Conservation (phyloP, 2,797 vertebrate species). For the Australoheros facetus region DNA sequence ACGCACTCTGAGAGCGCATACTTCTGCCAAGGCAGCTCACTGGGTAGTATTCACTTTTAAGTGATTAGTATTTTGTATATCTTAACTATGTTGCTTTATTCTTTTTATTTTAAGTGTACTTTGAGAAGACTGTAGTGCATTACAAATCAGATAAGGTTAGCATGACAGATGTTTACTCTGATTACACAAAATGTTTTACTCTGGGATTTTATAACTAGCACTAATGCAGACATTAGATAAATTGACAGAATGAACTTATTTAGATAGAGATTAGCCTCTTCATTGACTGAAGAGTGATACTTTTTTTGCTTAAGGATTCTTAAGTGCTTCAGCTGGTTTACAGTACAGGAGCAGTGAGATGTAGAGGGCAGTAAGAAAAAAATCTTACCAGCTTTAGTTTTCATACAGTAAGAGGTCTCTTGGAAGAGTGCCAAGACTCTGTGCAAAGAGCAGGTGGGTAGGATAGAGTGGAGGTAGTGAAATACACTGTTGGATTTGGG, state of each 20-base stretch:
- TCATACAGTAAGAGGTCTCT: conserved; percentile 29
- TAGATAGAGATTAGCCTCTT: conserved; percentile 39
- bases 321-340: conserved; percentile 25
- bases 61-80: too few species aligned
- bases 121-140: too few species aligned
- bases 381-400: conserved; percentile 30
- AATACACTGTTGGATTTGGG: conserved; percentile 10
- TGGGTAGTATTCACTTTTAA: too few species aligned
- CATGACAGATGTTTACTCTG: too few species aligned
- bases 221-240: conserved; percentile 33
- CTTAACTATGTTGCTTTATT: too few species aligned
- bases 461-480: conserved; percentile 11
- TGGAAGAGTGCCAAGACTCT: conserved; percentile 28
- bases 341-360: conserved; percentile 29
- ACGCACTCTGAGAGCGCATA: too few species aligned
- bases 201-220: conserved; percentile 10
- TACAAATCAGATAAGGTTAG: too few species aligned
- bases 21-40: too few species aligned
- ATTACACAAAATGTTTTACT: conserved; percentile 5
- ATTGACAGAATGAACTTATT: conserved; percentile 28
- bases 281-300: conserved; percentile 44
- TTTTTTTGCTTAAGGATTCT: conserved; percentile 38
- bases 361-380: conserved; percentile 25
- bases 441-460: conserved; percentile 28
- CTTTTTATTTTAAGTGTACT: too few species aligned